A percentile compares a stretch with the other conserved stretches of the same genome.
Conservation (phyloP, 1,140 invertebrate species). For the Pseudomyrmex sp. region DNA sequence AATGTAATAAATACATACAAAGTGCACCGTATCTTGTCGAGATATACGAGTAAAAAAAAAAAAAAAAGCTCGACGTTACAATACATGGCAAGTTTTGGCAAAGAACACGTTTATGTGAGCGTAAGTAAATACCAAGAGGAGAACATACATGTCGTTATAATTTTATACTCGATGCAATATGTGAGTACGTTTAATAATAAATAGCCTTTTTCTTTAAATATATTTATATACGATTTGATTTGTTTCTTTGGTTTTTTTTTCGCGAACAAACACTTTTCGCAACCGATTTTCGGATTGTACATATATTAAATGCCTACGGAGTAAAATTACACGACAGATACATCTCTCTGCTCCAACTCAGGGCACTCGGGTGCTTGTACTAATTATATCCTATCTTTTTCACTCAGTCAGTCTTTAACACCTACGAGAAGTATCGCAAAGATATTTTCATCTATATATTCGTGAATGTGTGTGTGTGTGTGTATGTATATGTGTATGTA, state of each 20-base stretch:
- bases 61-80: background rate
- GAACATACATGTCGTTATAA: conserved; percentile 47
- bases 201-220: conserved; percentile 29
- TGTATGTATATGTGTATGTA: background rate
- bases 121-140: conserved; percentile 58
- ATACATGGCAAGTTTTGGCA: background rate
- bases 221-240: conserved; percentile 65
- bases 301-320: background rate
- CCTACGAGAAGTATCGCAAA: conserved; percentile 68
- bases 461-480: conserved; percentile 6
- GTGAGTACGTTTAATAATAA: conserved; percentile 53
- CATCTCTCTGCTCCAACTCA: conserved; percentile 2
- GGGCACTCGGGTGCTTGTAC: conserved; percentile 58
- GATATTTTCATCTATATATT: conserved; percentile 19
- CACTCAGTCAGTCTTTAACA: conserved; percentile 81
- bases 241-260: conserved; percentile 42
- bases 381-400: conserved; percentile 56
- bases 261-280: conserved; percentile 12
- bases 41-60: background rate
- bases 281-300: conserved; percentile 29
- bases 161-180: conserved; percentile 48
- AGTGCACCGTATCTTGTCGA: too few species aligned
- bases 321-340: conserved; percentile 25
- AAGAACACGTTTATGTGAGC: conserved; percentile 4
- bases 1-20: too few species aligned